phyloP scores from a whole-genome alignment of 1,140 invertebrate species.

The Caligus rogercresseyi region DNA sequence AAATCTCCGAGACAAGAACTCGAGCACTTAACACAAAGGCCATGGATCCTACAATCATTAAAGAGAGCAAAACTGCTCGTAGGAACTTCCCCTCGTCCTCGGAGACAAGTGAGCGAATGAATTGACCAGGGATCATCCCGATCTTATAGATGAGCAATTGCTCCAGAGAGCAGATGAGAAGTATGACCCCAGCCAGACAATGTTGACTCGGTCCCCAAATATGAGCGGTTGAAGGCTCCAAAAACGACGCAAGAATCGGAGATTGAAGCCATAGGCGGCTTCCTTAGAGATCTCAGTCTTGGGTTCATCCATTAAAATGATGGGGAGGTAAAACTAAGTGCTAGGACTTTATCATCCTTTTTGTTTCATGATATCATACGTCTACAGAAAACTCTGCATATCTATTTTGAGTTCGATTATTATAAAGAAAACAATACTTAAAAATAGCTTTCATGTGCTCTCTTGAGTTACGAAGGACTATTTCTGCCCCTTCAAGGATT shows the following conservation, averaged over 20 bases:
- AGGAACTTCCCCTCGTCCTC: background rate
- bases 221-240: background rate
- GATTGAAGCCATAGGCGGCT: no score
- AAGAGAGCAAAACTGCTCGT: background rate
- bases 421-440: no score
- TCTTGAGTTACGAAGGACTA: no score
- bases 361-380: no score
- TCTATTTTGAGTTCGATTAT: no score
- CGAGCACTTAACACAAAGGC: background rate
- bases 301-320: no score
- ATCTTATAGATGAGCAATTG: background rate
- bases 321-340: no score
- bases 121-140: background rate
- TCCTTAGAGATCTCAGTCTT: no score
- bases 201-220: background rate
- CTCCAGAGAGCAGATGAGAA: background rate
- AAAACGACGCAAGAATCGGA: background rate
- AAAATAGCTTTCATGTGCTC: no score
- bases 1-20: background rate
- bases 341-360: no score
- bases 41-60: background rate
- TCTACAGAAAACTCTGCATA: no score
- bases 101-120: background rate
- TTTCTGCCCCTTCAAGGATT: no score
- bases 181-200: background rate